Evolutionary conservation across 2,888 invertebrate species (phyloP), one percentile per base, ranked within the genome.

Genomic region (Diaprepes abbreviatus): DNA sequence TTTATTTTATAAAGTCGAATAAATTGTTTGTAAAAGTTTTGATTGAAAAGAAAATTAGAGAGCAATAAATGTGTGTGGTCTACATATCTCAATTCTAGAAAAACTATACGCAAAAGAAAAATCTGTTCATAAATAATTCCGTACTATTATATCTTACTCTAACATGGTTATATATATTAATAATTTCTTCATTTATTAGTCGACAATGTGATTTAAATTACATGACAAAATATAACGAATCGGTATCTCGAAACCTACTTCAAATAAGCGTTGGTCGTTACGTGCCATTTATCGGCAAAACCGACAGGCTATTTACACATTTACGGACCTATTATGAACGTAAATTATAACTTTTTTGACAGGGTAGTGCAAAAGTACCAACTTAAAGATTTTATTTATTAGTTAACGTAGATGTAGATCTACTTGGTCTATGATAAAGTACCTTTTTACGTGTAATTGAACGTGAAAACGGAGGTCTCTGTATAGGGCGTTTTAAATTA

Each of bases 161-260:
- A n/a, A n/a, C n/a, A n/a, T n/a, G n/a, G n/a, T n/a, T n/a, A n/a
- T n/a, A n/a, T n/a, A n/a, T 24, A 24, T 24, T 24, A 24, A 4
- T 43, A 43, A 43, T 43, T n/a, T n/a, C 21, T 40, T 40, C 40
- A 40, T 40, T 40, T 40, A 21, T 14, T 19, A 19, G 43, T 19
- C 21, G 21, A 43, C 19, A 43, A n/a, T 43, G 4, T 21, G 21
- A 43, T 43, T 43, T 43, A 43, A 43, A 21, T 43, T 21, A 43
- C 43, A 43, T 6, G 43, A 43, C 43, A 43, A 21, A n/a, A 43
- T n/a, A n/a, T 43, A 43, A 43, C 43, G 43, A 43, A 43, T 43
- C 19, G 43, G 19, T 43, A 43, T 21, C 21, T 43, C 43, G 10
- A 43, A 21, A 43, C 43, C 43, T n/a, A 43, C 43, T 43, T 10